Conservation (phyloP, 2,888 invertebrate genomes). For the Liodrosophila aerea region DNA sequence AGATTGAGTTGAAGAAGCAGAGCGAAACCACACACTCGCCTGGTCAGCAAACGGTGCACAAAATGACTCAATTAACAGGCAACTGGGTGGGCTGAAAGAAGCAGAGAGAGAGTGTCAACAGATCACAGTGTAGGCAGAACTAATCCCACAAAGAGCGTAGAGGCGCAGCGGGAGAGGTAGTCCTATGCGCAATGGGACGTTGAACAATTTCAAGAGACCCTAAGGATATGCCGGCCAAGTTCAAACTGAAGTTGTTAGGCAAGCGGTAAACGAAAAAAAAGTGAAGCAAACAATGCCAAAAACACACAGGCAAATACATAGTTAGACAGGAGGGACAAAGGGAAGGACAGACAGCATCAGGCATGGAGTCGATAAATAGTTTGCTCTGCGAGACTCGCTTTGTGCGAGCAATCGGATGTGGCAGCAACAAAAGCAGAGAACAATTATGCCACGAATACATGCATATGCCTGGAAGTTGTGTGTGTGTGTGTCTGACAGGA, state of each 20-base stretch:
- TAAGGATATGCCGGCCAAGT: conserved; percentile 45
- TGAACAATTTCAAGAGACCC: conserved; percentile 33
- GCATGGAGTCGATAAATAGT: not conserved
- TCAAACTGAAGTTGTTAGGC: conserved; percentile 66
- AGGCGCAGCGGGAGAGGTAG: conserved; percentile 55
- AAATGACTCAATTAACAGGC: conserved; percentile 69
- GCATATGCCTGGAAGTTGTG: conserved; percentile 13
- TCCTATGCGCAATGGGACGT: conserved; percentile 1
- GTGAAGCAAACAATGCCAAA: conserved; percentile 38
- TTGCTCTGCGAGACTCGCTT: too few species aligned
- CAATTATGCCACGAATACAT: conserved; percentile 58
- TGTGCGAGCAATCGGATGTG: not conserved
- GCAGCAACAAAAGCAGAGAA: conserved; percentile 17
- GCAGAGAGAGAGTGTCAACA: conserved; percentile 1
- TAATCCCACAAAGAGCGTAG: conserved; percentile 38
- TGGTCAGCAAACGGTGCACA: conserved; percentile 66
- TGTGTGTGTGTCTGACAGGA: conserved; percentile 51
- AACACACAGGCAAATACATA: conserved; percentile 19
- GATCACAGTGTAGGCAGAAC: conserved; percentile 54
- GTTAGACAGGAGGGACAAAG: not conserved
- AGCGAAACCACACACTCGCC: too few species aligned
- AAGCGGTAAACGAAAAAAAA: conserved; percentile 44
- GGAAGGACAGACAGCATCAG: conserved; percentile 6
- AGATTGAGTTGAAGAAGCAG: conserved; percentile 43
- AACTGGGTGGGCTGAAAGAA: conserved; percentile 17